Conservation (phyloP, 92 coral and sea anemone species). For the Heliopora coerulea region DNA sequence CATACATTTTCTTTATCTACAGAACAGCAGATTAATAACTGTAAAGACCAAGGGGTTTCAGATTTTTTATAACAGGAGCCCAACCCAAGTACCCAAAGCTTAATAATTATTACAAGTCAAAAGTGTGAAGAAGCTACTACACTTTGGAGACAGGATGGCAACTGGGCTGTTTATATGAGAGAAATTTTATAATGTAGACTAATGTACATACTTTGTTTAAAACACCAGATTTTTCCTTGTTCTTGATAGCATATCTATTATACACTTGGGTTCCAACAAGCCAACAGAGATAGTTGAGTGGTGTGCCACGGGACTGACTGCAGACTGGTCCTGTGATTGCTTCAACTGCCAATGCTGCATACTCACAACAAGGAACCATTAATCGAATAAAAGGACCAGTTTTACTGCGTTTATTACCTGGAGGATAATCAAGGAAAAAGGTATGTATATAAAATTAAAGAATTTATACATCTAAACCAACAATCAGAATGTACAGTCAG, state of each 20-base stretch:
- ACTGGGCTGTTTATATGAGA: too few relatives aligned
- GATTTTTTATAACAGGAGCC: neutral
- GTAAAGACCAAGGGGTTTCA: neutral
- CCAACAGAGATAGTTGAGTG: conserved; percentile 90
- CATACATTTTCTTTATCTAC: conserved; percentile 81
- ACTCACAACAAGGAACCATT: conserved; percentile 70
- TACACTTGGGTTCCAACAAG: conserved; percentile 87
- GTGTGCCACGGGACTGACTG: conserved; percentile 87
- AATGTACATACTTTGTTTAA: conserved; percentile 61
- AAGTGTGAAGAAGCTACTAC: too few relatives aligned
- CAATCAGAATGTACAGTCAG: too few relatives aligned
- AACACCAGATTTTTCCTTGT: conserved; percentile 75
- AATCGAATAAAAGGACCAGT: conserved; percentile 83
- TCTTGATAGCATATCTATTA: conserved; percentile 80
- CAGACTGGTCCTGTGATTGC: conserved; percentile 85
- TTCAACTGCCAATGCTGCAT: conserved; percentile 84
- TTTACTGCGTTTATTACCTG: conserved; percentile 69
- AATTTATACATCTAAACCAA: neutral
- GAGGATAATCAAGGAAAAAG: conserved; percentile 30
- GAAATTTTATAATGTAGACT: neutral
- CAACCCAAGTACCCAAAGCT: too few relatives aligned
- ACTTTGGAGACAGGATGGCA: too few relatives aligned
- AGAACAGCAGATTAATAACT: neutral
- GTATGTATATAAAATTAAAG: neutral
- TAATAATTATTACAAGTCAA: too few relatives aligned